Conservation (phyloP, 2,888 invertebrate species). For the Drosophila macrospina region DNA sequence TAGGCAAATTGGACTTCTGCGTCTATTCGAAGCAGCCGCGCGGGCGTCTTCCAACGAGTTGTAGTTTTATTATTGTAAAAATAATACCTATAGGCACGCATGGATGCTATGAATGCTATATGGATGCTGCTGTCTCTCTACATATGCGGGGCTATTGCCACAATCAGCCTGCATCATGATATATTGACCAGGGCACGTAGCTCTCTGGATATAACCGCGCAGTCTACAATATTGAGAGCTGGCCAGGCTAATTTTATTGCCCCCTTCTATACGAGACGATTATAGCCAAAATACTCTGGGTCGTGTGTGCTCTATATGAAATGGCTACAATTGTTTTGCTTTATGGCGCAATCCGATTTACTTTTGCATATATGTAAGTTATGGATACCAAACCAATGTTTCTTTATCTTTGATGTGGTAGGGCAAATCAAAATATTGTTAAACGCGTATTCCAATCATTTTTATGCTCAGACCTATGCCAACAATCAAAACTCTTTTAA, state of each 20-base stretch:
- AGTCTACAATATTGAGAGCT: slow-evolving; percentile 48
- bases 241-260: slow-evolving; percentile 21
- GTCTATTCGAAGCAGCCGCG: slow-evolving; percentile 63
- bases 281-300: slow-evolving; percentile 11
- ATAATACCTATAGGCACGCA: slow-evolving; percentile 58
- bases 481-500: not conserved
- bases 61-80: slow-evolving; percentile 64
- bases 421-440: slow-evolving; percentile 30
- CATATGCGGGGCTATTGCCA: slow-evolving; percentile 19
- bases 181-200: slow-evolving; percentile 23
- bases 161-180: slow-evolving; percentile 35
- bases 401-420: slow-evolving; percentile 57
- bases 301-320: slow-evolving; percentile 29
- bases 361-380: slow-evolving; percentile 14
- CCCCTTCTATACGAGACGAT: slow-evolving; percentile 12
- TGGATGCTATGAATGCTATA: slow-evolving; percentile 14
- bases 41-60: slow-evolving; percentile 66
- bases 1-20: slow-evolving; percentile 44
- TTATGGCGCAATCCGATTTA: slow-evolving; percentile 57
- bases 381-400: slow-evolving; percentile 17
- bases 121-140: slow-evolving; percentile 12
- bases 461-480: slow-evolving; percentile 3
- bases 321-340: slow-evolving; percentile 51
- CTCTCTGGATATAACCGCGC: slow-evolving; percentile 17
- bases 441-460: slow-evolving; percentile 9